Evolutionary conservation across 2,113 vertebrate species (phyloP).

Genomic region (Sorex araneus): DNA sequence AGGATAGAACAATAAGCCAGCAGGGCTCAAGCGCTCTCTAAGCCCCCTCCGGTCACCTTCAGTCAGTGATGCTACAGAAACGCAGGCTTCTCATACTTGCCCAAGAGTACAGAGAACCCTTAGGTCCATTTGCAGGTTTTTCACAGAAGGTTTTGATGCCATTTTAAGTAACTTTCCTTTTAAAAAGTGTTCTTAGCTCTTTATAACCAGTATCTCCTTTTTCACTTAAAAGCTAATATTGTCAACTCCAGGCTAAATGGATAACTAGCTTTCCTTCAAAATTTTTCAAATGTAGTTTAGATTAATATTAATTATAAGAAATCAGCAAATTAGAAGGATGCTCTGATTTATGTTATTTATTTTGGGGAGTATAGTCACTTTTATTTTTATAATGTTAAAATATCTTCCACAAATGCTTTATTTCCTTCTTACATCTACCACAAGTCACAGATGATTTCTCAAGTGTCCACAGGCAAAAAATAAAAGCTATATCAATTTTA

Average conservation of each 20-base stretch:
- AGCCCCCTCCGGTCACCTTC: neutral
- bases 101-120: neutral
- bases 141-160: neutral
- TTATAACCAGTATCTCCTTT: neutral
- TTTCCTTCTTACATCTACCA: constrained; percentile 10
- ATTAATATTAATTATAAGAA: constrained; percentile 27
- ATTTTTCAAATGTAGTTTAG: constrained; percentile 24
- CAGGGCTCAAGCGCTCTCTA: neutral
- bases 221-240: constrained; percentile 24
- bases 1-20: no score
- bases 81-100: neutral
- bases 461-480: neutral
- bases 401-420: neutral
- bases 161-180: constrained; percentile 21
- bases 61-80: fast-evolving
- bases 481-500: neutral
- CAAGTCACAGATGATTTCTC: neutral
- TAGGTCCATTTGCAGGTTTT: neutral
- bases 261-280: neutral
- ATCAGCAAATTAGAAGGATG: neutral
- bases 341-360: constrained; percentile 3
- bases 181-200: neutral
- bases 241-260: constrained; percentile 22
- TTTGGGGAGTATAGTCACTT: neutral
- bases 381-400: constrained; percentile 35